Conservation (phyloP, 2,113 vertebrate genomes). For the Sminthopsis crassicaudata region DNA sequence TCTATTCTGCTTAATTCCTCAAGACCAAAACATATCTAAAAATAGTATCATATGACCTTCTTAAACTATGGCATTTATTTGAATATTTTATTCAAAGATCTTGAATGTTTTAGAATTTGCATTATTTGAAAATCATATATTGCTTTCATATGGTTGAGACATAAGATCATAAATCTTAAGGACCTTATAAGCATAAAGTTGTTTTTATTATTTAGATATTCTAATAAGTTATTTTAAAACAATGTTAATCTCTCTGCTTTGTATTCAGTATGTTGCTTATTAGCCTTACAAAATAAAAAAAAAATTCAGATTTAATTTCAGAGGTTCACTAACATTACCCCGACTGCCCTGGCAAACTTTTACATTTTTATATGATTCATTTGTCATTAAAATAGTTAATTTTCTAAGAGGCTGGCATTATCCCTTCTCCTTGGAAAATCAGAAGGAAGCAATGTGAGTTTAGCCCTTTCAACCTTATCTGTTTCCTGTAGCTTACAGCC, state of each 20-base stretch:
- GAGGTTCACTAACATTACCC: neutral
- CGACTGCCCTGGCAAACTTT: neutral
- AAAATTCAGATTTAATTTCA: neutral
- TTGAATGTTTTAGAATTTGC: neutral
- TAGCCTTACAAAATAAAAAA: neutral
- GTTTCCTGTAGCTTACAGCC: conserved; percentile 77
- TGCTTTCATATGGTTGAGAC: neutral
- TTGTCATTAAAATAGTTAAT: conserved; percentile 54
- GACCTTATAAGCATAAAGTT: neutral
- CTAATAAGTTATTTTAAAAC: neutral
- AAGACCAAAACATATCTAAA: neutral
- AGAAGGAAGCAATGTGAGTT: conserved; percentile 81
- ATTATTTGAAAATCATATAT: neutral
- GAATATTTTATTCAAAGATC: neutral
- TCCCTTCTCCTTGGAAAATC: conserved; percentile 66
- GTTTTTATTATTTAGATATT: neutral
- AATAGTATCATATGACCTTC: neutral
- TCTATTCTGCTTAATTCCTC: neutral
- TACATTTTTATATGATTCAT: conserved; percentile 64
- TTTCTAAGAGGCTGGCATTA: conserved; percentile 73
- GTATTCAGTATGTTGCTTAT: neutral
- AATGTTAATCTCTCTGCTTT: neutral
- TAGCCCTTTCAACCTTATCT: conserved; percentile 74
- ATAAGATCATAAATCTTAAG: neutral
- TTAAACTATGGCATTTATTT: neutral